Percentiles rank a stretch among this genome's conserved stretches.
Conservation (phyloP, 2,113 vertebrate species). For the Empidonax alnorum region DNA sequence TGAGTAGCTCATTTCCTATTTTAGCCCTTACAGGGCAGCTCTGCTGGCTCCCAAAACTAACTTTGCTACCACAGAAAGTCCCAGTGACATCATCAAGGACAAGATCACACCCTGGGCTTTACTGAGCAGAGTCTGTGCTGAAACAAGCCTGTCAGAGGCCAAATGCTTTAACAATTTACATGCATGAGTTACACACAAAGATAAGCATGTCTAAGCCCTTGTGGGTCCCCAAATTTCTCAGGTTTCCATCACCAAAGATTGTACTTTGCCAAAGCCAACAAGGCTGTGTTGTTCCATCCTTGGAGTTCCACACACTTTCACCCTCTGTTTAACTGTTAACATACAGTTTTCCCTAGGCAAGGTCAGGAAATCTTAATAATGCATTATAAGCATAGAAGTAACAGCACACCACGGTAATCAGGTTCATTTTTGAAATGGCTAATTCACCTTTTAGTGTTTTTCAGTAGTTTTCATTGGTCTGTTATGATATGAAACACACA, state of each 20-base stretch:
- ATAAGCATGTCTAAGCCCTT: not conserved
- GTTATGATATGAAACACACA: not conserved
- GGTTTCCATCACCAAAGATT: not conserved
- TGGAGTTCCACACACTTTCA: not conserved
- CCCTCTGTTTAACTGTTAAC: not conserved
- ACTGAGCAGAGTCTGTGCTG: not conserved
- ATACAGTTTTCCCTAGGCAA: not conserved
- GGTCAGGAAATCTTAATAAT: not conserved
- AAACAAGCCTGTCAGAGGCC: not conserved
- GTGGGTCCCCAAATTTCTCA: not conserved
- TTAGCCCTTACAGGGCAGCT: not conserved
- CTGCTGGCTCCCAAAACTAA: not conserved
- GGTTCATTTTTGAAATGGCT: not conserved
- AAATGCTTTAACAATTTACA: not conserved
- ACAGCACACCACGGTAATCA: not conserved
- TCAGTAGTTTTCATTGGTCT: not conserved
- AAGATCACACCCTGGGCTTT: not conserved
- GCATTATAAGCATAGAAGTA: not conserved
- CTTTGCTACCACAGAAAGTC: not conserved
- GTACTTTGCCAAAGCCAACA: conserved; percentile 9
- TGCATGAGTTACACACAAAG: not conserved
- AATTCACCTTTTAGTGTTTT: not conserved
- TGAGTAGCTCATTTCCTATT: not conserved
- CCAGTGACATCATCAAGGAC: not conserved
- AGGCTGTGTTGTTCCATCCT: not conserved